Percentiles rank a stretch among this genome's conserved stretches.
Evolutionary conservation across 2,888 invertebrate genomes (phyloP).

Genomic region (Aleiodes alternator): DNA sequence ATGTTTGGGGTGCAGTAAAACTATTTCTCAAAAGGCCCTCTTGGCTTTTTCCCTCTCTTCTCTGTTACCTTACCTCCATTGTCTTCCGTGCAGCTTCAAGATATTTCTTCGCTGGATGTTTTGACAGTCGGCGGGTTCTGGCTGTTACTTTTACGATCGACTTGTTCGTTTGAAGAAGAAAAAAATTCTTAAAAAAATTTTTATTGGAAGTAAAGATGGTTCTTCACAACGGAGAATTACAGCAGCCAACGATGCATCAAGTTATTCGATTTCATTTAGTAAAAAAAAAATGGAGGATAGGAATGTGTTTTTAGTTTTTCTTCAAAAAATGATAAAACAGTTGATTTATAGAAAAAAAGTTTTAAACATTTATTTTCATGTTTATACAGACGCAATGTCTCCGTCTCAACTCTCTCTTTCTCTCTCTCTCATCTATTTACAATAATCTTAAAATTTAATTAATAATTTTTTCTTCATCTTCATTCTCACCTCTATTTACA

Average conservation of each 20-base stretch:
- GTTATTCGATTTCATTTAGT: neutral
- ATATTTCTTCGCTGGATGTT: constrained; percentile 64
- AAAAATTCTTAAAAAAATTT: neutral
- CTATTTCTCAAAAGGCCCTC: constrained; percentile 24
- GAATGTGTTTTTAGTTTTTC: neutral
- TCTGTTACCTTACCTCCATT: constrained; percentile 45
- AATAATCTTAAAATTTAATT: constrained; percentile 47
- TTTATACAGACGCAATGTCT: constrained; percentile 49
- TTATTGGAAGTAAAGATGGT: neutral
- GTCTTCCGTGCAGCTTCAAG: constrained; percentile 51
- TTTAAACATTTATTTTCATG: constrained; percentile 66
- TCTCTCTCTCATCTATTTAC: constrained; percentile 45
- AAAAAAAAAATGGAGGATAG: neutral
- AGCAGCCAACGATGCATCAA: neutral
- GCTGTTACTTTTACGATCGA: constrained; percentile 68
- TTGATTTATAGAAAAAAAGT: constrained; percentile 54
- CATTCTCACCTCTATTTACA: constrained; percentile 48
- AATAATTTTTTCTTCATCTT: constrained; percentile 31
- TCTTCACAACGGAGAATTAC: neutral
- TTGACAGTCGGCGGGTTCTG: constrained; percentile 73
- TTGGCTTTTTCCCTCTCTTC: constrained; percentile 16
- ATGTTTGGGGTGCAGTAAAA: constrained; percentile 11
- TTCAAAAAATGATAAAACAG: neutral
- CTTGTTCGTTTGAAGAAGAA: neutral
- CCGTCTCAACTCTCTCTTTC: neutral